Conservation (phyloP, 2,888 invertebrate species). For the Pyrgus malvae region DNA sequence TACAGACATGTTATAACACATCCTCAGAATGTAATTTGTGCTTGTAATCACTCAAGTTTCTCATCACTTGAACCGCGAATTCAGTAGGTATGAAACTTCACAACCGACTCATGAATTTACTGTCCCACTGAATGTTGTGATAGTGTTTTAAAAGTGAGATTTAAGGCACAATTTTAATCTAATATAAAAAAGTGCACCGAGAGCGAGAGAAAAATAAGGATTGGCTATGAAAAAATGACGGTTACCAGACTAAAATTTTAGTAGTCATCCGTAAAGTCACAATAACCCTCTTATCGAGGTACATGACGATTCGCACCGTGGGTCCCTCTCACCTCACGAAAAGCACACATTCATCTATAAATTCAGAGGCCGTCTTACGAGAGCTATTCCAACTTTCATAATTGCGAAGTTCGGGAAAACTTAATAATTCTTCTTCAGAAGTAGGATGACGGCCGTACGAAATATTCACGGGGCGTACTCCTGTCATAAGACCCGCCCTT, state of each 20-base stretch:
- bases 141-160: constrained; percentile 1
- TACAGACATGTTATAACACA: constrained; percentile 50
- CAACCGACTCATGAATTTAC: background rate
- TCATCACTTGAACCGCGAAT: constrained; percentile 18
- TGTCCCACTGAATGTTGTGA: constrained; percentile 1
- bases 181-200: constrained; percentile 7
- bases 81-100: constrained; percentile 24
- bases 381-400: constrained; percentile 82
- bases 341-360: constrained; percentile 79
- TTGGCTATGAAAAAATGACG: constrained; percentile 20
- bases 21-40: constrained; percentile 57
- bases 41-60: constrained; percentile 55
- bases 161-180: background rate
- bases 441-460: constrained; percentile 76
- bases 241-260: constrained; percentile 42
- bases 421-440: constrained; percentile 82
- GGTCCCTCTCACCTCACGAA: constrained; percentile 56
- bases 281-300: constrained; percentile 41
- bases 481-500: constrained; percentile 60
- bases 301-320: constrained; percentile 46
- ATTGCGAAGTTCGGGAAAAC: constrained; percentile 80
- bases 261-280: constrained; percentile 40
- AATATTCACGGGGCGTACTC: constrained; percentile 78
- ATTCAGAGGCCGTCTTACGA: constrained; percentile 78
- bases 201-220: constrained; percentile 18